Evolutionary conservation across 2,113 vertebrate species (phyloP).

Genomic region (Petrocephalus zakoni): DNA sequence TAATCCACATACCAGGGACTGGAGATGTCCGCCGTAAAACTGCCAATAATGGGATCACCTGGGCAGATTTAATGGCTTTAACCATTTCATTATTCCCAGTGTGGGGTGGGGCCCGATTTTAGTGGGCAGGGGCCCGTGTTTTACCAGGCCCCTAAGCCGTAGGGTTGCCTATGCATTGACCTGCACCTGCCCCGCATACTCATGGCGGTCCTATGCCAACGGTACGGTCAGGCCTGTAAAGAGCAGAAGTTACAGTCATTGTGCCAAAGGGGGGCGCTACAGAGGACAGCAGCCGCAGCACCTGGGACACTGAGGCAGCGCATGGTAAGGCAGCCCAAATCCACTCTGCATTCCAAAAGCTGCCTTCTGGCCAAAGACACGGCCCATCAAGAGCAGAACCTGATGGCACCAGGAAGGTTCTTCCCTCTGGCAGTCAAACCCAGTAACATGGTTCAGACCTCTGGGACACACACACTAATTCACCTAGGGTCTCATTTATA

Average conservation of each 20-base stretch:
- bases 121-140: neutral
- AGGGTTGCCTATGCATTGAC: neutral
- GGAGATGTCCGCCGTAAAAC: neutral
- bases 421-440: neutral
- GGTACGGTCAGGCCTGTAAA: neutral
- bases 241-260: neutral
- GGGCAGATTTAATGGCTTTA: neutral
- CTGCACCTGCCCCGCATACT: neutral
- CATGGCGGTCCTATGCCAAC: neutral
- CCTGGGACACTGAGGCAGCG: neutral
- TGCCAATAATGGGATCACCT: neutral
- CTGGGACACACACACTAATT: neutral
- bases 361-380: neutral
- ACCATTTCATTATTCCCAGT: neutral
- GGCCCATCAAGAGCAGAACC: neutral
- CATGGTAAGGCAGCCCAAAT: neutral
- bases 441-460: neutral
- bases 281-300: neutral
- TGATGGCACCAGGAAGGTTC: neutral
- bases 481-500: neutral
- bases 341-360: neutral
- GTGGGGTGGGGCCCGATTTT: neutral
- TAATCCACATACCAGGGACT: neutral
- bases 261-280: neutral
- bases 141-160: neutral